Evolutionary conservation across 2,888 invertebrate genomes (phyloP).

Genomic region (Lasioglossum leucozonium): DNA sequence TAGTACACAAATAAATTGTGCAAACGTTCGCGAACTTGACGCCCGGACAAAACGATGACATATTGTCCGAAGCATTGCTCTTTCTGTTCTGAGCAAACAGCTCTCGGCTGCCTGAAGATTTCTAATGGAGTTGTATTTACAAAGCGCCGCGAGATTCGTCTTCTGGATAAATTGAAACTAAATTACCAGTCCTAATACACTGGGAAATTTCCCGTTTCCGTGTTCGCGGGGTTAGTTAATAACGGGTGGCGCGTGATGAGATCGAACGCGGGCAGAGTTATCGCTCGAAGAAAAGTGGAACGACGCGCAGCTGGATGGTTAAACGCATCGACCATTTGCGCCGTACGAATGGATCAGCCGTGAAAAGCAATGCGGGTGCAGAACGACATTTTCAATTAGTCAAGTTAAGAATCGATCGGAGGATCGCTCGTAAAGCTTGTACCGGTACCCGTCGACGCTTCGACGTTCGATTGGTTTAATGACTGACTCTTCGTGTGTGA

Average conservation of each 20-base stretch:
- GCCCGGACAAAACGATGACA: not conserved
- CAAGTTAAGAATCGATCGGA: conserved; percentile 19
- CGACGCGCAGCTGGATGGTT: not conserved
- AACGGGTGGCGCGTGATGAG: conserved; percentile 1
- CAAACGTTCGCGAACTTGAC: not conserved
- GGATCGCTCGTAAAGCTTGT: conserved; percentile 19
- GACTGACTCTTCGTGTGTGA: conserved; percentile 25
- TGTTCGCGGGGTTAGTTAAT: not conserved
- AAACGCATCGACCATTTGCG: not conserved
- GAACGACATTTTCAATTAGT: conserved; percentile 33
- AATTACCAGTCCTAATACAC: not conserved
- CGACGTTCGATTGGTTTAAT: conserved; percentile 24
- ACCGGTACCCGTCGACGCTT: conserved; percentile 23
- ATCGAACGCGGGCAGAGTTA: conserved; percentile 5
- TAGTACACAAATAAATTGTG: conserved; percentile 1
- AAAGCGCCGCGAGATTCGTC: not conserved
- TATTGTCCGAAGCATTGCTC: not conserved
- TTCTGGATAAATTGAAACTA: not conserved
- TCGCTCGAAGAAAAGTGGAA: conserved; percentile 25
- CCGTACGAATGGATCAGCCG: conserved; percentile 6
- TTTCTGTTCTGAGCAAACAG: not conserved
- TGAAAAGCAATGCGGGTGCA: conserved; percentile 11
- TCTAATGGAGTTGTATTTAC: not conserved
- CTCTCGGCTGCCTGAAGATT: not conserved
- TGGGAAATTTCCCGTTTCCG: not conserved